phyloP scores from a whole-genome alignment of 2,888 invertebrate genomes.

The Lissonota sp. region DNA sequence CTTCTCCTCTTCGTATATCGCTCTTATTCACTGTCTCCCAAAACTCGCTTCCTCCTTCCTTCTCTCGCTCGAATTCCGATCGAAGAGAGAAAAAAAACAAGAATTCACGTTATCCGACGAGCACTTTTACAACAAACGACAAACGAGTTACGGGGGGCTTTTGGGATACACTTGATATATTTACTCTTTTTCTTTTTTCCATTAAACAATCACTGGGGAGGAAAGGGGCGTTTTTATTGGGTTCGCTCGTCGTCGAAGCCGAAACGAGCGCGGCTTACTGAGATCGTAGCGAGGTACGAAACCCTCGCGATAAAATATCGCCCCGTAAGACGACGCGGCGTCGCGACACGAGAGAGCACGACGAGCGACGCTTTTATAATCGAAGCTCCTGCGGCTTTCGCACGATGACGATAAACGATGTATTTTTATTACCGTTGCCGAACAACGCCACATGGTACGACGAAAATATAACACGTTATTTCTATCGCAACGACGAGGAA shows the following conservation, averaged over 20 bases:
- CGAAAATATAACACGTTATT: constrained; percentile 61
- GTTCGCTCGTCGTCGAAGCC: constrained; percentile 70
- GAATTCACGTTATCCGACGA: not conserved
- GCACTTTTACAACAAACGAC: too few species aligned
- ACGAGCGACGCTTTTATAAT: constrained; percentile 51
- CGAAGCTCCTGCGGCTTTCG: constrained; percentile 19
- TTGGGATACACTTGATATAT: too few species aligned
- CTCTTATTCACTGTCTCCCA: constrained; percentile 31
- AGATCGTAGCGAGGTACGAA: constrained; percentile 70
- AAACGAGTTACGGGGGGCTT: too few species aligned
- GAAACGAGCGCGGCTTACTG: constrained; percentile 66
- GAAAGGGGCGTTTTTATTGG: not conserved
- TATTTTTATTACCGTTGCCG: constrained; percentile 68
- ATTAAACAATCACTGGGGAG: constrained; percentile 16
- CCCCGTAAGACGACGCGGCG: constrained; percentile 68
- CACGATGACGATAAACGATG: constrained; percentile 35
- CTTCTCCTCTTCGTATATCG: constrained; percentile 43
- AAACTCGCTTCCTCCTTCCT: constrained; percentile 21
- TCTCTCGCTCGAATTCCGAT: not conserved
- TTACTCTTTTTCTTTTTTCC: constrained; percentile 13
- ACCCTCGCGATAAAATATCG: constrained; percentile 74
- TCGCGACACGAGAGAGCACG: constrained; percentile 62
- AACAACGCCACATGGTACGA: constrained; percentile 80
- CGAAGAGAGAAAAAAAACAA: constrained; percentile 3
- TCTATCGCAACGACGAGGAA: not conserved